phyloP scores from a whole-genome alignment of 2,888 invertebrate species.

The Habroteleia sp. region DNA sequence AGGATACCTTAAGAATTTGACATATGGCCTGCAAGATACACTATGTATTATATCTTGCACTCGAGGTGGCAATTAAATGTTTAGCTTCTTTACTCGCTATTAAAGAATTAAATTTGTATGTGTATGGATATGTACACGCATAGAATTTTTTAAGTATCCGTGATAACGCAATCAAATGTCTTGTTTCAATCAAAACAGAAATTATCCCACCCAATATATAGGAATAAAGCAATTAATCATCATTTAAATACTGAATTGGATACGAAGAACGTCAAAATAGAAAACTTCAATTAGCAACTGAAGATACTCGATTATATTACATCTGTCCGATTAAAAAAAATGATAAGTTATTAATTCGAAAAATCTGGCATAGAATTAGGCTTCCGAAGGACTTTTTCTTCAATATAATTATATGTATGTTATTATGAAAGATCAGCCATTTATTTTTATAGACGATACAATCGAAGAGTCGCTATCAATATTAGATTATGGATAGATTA shows the following conservation, averaged over 20 bases:
- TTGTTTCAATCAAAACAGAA: constrained; percentile 25
- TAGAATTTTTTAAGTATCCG: constrained; percentile 7
- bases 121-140: background rate
- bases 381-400: too few relatives aligned
- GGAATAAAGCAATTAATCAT: constrained; percentile 20
- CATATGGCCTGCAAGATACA: constrained; percentile 63
- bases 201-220: constrained; percentile 6
- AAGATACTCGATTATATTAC: too few relatives aligned
- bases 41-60: constrained; percentile 38
- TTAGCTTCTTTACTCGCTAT: constrained; percentile 35
- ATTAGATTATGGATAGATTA: constrained; percentile 37
- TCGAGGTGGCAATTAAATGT: constrained; percentile 62
- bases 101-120: constrained; percentile 2
- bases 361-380: too few relatives aligned
- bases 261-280: background rate
- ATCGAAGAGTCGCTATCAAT: constrained; percentile 22
- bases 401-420: too few relatives aligned
- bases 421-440: too few relatives aligned
- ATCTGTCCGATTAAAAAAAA: too few relatives aligned
- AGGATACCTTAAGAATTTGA: constrained; percentile 45
- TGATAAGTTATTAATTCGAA: too few relatives aligned
- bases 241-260: constrained; percentile 13
- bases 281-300: too few relatives aligned
- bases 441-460: too few relatives aligned
- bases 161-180: constrained; percentile 17